Evolutionary conservation across 2,797 vertebrate species (phyloP).

Genomic region (Cryptoprocta ferox): DNA sequence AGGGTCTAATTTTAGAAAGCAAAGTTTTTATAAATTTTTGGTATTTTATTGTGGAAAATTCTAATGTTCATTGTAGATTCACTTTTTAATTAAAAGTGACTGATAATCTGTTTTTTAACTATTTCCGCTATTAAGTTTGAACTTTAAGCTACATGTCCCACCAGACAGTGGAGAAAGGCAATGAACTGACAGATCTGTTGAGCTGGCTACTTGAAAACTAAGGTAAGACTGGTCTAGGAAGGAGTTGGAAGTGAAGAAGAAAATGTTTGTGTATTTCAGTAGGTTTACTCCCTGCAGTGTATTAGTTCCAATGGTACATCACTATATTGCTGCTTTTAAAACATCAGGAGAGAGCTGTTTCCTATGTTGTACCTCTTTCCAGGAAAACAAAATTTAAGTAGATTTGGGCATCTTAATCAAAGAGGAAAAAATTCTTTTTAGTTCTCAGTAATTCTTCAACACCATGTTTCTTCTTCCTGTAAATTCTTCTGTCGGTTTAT

Average conservation of each 20-base stretch:
- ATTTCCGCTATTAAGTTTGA: neutral
- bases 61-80: neutral
- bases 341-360: neutral
- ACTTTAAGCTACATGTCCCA: neutral
- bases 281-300: neutral
- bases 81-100: constrained; percentile 48
- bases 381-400: constrained; percentile 54
- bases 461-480: constrained; percentile 58
- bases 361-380: neutral
- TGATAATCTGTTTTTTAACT: constrained; percentile 24
- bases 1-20: constrained; percentile 23
- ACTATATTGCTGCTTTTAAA: neutral
- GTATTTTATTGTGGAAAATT: constrained; percentile 36
- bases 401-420: constrained; percentile 47
- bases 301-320: neutral
- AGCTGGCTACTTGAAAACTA: neutral
- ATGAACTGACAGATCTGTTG: neutral
- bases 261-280: neutral
- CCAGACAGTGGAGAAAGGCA: neutral
- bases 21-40: constrained; percentile 6
- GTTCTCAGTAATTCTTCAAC: constrained; percentile 7
- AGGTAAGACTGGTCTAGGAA: neutral
- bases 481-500: constrained; percentile 60
- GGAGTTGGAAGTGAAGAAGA: neutral
- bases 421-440: constrained; percentile 22